phyloP scores from a whole-genome alignment of 2,888 invertebrate species.

The Apamea crenata region DNA sequence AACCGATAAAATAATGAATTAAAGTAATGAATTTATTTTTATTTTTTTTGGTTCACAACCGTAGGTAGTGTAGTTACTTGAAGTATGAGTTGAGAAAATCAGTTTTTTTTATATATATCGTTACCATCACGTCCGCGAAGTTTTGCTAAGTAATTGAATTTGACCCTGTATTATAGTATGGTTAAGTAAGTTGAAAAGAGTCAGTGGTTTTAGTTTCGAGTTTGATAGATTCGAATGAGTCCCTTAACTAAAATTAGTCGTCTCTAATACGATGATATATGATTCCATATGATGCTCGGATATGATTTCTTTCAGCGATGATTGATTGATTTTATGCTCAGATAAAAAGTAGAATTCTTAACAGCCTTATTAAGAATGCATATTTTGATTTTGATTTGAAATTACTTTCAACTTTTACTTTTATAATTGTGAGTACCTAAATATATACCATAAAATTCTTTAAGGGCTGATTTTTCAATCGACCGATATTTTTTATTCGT shows the following conservation, averaged over 20 bases:
- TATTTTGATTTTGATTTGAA: not conserved
- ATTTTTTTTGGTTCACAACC: not conserved
- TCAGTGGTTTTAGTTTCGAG: slow-evolving; percentile 14
- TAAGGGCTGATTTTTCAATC: no score
- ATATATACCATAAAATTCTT: not conserved
- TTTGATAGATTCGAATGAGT: not conserved
- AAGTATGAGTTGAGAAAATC: not conserved
- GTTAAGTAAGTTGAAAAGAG: slow-evolving; percentile 18
- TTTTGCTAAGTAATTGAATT: not conserved
- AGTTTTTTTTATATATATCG: no score
- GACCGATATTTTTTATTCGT: no score
- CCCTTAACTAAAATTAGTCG: not conserved
- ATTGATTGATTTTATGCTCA: not conserved
- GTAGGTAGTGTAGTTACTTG: not conserved
- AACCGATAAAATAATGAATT: not conserved
- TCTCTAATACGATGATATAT: no score
- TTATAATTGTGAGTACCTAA: not conserved
- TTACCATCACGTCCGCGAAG: not conserved
- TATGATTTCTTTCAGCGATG: not conserved
- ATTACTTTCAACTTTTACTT: not conserved
- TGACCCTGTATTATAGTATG: not conserved
- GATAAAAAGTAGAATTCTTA: not conserved
- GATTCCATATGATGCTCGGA: no score
- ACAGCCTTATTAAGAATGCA: not conserved
- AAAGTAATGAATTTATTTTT: no score